Percentiles rank a stretch among this genome's conserved stretches.
Conservation (phyloP, 2,888 invertebrate genomes). For the Agonum fuliginosum region DNA sequence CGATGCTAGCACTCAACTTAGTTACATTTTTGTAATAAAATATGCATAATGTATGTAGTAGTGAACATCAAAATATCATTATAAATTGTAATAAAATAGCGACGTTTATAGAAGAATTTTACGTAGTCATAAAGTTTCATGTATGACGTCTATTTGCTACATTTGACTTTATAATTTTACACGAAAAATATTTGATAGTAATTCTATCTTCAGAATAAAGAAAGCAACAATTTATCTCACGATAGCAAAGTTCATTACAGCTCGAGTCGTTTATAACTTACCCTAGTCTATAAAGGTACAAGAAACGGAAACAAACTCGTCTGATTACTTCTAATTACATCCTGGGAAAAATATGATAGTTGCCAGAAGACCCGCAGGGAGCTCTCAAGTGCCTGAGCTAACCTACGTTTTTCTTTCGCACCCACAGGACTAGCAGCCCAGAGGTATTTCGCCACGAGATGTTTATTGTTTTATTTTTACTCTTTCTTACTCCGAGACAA, state of each 20-base stretch:
- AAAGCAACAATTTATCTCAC: constrained; percentile 34
- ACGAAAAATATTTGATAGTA: too few species aligned
- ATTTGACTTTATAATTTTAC: not conserved
- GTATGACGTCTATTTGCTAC: not conserved
- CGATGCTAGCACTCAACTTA: constrained; percentile 13
- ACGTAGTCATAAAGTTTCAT: constrained; percentile 15
- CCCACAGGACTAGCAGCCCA: too few species aligned
- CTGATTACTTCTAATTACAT: constrained; percentile 52
- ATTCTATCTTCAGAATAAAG: too few species aligned
- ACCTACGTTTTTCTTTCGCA: too few species aligned
- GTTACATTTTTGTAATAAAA: constrained; percentile 35
- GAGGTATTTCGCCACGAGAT: too few species aligned
- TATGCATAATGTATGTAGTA: constrained; percentile 23
- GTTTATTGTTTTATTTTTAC: too few species aligned
- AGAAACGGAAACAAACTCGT: constrained; percentile 46
- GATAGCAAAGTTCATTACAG: constrained; percentile 42
- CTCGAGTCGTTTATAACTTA: constrained; percentile 42
- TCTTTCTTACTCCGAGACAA: too few species aligned
- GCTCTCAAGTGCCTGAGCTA: too few species aligned
- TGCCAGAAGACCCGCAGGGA: too few species aligned
- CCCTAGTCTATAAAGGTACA: constrained; percentile 19
- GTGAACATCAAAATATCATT: constrained; percentile 37
- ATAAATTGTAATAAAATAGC: constrained; percentile 33
- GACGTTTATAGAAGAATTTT: constrained; percentile 32
- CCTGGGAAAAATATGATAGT: constrained; percentile 48